These are phyloP conservation scores for Microdon myrmicae DNA, from an alignment of 2,888 invertebrate genomes.

Conservation along the genomic window DNA sequence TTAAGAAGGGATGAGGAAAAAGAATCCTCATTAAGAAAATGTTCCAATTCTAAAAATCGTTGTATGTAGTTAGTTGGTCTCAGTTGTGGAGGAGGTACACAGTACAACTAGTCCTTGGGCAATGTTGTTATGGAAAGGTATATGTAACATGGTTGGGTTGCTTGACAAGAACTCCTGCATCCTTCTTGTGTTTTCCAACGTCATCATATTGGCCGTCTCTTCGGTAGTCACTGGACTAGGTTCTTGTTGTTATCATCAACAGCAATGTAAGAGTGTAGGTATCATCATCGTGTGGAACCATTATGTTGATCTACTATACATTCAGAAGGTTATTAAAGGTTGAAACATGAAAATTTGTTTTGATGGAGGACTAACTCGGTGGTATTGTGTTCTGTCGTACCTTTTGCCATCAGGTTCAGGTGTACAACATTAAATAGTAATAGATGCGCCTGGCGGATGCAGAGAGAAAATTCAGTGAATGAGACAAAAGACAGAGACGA, in stretches of 20 bases:
- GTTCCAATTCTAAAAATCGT: slow-evolving; percentile 37
- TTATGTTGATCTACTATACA: slow-evolving; percentile 48
- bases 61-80: slow-evolving; percentile 20
- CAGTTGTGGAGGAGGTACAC: too few species aligned
- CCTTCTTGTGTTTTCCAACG: slow-evolving; percentile 12
- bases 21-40: slow-evolving; percentile 48
- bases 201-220: not conserved
- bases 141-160: slow-evolving; percentile 17
- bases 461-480: slow-evolving; percentile 1
- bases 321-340: slow-evolving; percentile 51
- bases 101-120: slow-evolving; percentile 42
- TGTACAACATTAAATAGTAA: slow-evolving; percentile 28
- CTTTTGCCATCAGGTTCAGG: slow-evolving; percentile 36
- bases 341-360: slow-evolving; percentile 48
- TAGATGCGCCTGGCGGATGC: not conserved
- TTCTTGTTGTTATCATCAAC: slow-evolving; percentile 3
- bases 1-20: too few species aligned
- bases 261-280: slow-evolving; percentile 6
- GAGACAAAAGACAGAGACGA: not conserved
- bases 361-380: slow-evolving; percentile 24
- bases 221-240: slow-evolving; percentile 15
- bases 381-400: slow-evolving; percentile 17
- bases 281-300: slow-evolving; percentile 38
- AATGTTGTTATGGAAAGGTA: slow-evolving; percentile 19
- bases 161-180: slow-evolving; percentile 27